Evolutionary conservation across 2,113 vertebrate species (phyloP).

Genomic region (Ameiurus melas): DNA sequence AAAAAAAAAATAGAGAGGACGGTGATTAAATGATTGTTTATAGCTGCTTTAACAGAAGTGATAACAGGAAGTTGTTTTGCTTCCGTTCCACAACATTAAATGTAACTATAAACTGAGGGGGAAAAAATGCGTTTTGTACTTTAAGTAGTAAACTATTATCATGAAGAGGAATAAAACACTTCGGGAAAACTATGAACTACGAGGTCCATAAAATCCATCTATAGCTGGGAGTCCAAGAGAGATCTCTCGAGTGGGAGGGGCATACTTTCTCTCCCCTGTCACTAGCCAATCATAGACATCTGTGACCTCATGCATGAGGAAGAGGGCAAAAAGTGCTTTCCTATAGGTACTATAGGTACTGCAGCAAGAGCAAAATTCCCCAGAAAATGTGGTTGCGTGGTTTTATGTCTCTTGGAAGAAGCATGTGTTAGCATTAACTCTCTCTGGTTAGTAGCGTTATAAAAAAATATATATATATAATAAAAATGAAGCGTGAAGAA

Average conservation of each 20-base stretch:
- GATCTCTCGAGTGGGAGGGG: not conserved
- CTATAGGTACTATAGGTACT: not conserved
- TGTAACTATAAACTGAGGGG: too few species aligned
- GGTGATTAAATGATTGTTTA: too few species aligned
- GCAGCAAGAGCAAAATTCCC: not conserved
- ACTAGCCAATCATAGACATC: not conserved
- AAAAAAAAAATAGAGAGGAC: too few species aligned
- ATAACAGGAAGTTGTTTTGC: too few species aligned
- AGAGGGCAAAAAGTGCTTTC: not conserved
- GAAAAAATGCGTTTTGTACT: too few species aligned
- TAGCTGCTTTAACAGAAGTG: too few species aligned
- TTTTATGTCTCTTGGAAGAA: not conserved
- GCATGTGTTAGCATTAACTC: not conserved
- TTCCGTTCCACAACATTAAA: too few species aligned
- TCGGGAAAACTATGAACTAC: too few species aligned
- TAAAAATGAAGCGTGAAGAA: not conserved
- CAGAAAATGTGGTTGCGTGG: not conserved
- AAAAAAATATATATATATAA: too few species aligned
- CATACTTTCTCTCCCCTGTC: not conserved
- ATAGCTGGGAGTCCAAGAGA: not conserved
- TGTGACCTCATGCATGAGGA: not conserved
- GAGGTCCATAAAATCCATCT: not conserved
- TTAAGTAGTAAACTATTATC: too few species aligned
- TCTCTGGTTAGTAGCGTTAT: not conserved
- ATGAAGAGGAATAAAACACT: too few species aligned